Percentiles rank a stretch among this genome's conserved stretches.
phyloP scores from a whole-genome alignment of 2,888 invertebrate genomes.

The Malachius bipustulatus region DNA sequence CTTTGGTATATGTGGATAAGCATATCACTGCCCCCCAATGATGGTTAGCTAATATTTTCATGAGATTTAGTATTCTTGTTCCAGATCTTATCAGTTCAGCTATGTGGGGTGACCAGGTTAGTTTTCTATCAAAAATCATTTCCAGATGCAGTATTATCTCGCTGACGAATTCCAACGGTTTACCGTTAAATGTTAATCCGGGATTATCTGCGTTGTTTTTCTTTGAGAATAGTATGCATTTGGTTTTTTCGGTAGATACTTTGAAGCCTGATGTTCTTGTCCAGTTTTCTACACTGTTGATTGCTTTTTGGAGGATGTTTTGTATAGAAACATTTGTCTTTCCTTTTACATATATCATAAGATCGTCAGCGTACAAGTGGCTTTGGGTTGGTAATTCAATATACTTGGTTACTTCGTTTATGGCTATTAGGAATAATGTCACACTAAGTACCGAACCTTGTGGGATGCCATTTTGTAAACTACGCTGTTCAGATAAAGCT shows the following conservation, averaged over 20 bases:
- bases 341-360: slow-evolving; percentile 11
- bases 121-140: slow-evolving; percentile 13
- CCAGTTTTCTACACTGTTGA: slow-evolving; percentile 11
- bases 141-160: slow-evolving; percentile 9
- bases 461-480: slow-evolving; percentile 15
- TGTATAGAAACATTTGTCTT: slow-evolving; percentile 10
- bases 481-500: neutral
- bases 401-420: slow-evolving; percentile 11
- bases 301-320: slow-evolving; percentile 11
- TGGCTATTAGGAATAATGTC: slow-evolving; percentile 16
- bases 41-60: no score
- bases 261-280: slow-evolving; percentile 11
- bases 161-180: neutral
- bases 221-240: slow-evolving; percentile 13
- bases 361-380: slow-evolving; percentile 16
- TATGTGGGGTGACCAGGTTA: slow-evolving; percentile 15
- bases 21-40: no score
- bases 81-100: slow-evolving; percentile 11
- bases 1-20: no score
- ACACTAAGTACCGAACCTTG: slow-evolving; percentile 17
- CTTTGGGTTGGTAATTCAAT: slow-evolving; percentile 9
- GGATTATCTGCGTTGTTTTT: slow-evolving; percentile 10
- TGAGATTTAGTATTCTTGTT: no score
- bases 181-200: slow-evolving; percentile 8
- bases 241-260: no score